Evolutionary conservation across 2,113 vertebrate species (phyloP), one percentile per base, ranked within the genome.

Genomic region (Apteryx owenii): DNA sequence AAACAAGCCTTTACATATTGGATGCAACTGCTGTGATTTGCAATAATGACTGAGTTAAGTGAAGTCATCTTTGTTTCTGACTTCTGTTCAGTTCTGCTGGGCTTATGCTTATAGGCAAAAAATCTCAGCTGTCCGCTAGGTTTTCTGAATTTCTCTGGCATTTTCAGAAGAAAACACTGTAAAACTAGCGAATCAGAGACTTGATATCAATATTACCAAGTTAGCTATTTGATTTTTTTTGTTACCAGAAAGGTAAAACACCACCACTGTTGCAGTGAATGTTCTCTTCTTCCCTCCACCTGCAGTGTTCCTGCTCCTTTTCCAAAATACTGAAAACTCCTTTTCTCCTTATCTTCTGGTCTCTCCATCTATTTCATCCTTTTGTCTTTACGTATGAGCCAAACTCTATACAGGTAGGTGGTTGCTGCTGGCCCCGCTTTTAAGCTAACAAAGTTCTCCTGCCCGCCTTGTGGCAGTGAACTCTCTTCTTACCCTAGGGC

Each of bases 371-470:
- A 8, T 89, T 94, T 85, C 21, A 89, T 92, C 62, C n/a, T 58
- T 73, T 69, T 75, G 78, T 29, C 72, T 87, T 56, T 89, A 44
- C 61, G 16, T 50, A 10, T 31, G 62, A 95, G 91, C 81, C 89
- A 88, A 78, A 58, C 33, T 85, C 36, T 23, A 25, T 80, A 42
- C 38, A 94, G 77, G 64, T 58, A 56, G 25, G 66, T 80, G 26
- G 31, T 64, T 96, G 90, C 93, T 90, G 64, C 54, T 87, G 51
- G 66, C 87, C 83, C 51, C 71, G 38, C 77, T 95, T 95, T 91
- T 80, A 88, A 91, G 44, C 78, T 79, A 80, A 61, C 10, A 5
- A 50, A 89, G 44, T 72, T 79, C 56, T 76, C 56, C 64, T 87
- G 48, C 73, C 77, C 89, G 3, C 53, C 58, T 87, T 18, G 38